Conservation (phyloP, 1,140 invertebrate species). For the Zaprionus camerounensis region DNA sequence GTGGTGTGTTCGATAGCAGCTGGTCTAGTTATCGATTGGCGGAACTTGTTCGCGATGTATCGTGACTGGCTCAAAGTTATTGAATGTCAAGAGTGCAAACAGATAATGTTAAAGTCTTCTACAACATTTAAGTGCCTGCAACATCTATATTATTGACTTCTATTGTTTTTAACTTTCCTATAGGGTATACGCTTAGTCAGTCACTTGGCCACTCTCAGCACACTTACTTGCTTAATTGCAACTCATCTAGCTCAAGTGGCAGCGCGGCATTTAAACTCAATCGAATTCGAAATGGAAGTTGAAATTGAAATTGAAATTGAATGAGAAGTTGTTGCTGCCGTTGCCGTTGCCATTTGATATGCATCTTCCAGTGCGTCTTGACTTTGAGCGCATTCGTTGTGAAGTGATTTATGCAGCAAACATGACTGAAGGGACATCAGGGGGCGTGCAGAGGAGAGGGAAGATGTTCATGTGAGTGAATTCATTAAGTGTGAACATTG, state of each 20-base stretch:
- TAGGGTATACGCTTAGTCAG: background rate
- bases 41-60: no score
- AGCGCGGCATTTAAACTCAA: slow-evolving; percentile 23
- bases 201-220: background rate
- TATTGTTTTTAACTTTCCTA: background rate
- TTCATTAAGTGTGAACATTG: slow-evolving; percentile 76
- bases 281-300: slow-evolving; percentile 42
- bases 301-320: slow-evolving; percentile 6
- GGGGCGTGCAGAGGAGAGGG: background rate
- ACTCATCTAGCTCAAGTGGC: slow-evolving; percentile 33
- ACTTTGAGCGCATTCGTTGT: slow-evolving; percentile 71
- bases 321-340: background rate
- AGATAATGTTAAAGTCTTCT: no score
- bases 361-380: slow-evolving; percentile 46
- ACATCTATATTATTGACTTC: no score
- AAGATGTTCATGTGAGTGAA: slow-evolving; percentile 52
- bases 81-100: no score
- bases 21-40: no score
- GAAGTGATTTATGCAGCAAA: slow-evolving; percentile 64
- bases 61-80: no score
- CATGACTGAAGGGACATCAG: background rate
- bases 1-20: no score
- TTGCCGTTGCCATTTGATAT: slow-evolving; percentile 17
- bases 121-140: no score
- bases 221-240: slow-evolving; percentile 38